Evolutionary conservation across 2,797 vertebrate species (phyloP), one percentile per base, ranked within the genome.

Genomic region (Tenualosa ilisha): DNA sequence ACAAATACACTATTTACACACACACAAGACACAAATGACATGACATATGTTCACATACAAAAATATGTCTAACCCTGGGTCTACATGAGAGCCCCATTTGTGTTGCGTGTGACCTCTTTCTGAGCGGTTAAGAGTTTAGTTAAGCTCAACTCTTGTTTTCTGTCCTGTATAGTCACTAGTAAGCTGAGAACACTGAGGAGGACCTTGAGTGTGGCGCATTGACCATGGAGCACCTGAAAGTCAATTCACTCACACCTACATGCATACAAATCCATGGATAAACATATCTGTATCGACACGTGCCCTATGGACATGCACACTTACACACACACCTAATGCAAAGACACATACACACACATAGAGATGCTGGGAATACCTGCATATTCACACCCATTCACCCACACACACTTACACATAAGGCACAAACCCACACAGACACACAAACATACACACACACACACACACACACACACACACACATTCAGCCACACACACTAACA

Each of bases 351-450:
- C 1, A 82, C 54, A 43, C 59, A 61, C 56, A 24, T 51, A 79
- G 31, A 31, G 31, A 31, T 31, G 31, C 31, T 31, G 31, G 31
- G 7, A 46, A 72, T 2, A 72, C 6, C 54, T 31, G 26, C 61
- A 63, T 31, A 24, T 63, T 61, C 54, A 81, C 43, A 83, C 49
- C 83, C 11, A 81, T 51, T 20, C 84, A 83, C 72, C 51, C 79
- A 72, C 65, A 72, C 26, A 68, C 24, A 68, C 63, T 31, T 26
- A 68, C 24, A 68, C 63, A 68, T 31, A 1, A 31, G 31, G 31
- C 63, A 68, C 24, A 68, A 24, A 68, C 63, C 26, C 24, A 68
- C 63, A 68, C 63, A 68, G 7, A 68, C 26, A 72, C 65, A 40
- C 1, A 72, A 26, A 40, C 65, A 72, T 26, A 72, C 65, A 15